These are phyloP conservation scores for Pentamera pediparva DNA, from an alignment of 53 echinoderm and acorn worm genomes.

Conservation along the genomic window DNA sequence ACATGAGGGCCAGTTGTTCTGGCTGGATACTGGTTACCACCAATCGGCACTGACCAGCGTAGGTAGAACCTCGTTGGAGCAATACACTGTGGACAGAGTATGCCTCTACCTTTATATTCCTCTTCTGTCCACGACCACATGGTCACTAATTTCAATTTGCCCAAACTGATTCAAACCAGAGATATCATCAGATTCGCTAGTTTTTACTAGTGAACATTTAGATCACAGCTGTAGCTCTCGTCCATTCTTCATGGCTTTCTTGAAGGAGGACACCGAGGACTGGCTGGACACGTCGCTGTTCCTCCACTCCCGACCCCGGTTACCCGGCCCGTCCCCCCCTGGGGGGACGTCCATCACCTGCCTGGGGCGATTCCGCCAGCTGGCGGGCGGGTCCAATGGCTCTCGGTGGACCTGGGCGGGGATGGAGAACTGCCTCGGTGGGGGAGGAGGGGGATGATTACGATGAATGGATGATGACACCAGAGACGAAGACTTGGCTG, in stretches of 20 bases:
- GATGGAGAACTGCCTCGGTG: conserved; percentile 1
- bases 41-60: no score
- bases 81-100: no score
- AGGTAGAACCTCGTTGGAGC: no score
- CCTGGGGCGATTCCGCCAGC: conserved; percentile 19
- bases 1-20: no score
- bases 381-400: neutral
- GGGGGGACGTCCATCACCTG: conserved; percentile 21
- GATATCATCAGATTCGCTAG: no score
- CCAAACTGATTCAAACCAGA: no score
- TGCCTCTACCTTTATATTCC: no score
- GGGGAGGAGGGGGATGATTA: conserved; percentile 1
- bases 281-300: conserved; percentile 17
- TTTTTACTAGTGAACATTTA: neutral
- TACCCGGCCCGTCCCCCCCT: no score
- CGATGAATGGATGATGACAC: conserved; percentile 17
- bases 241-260: conserved; percentile 17
- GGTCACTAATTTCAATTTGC: no score
- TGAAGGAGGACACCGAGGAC: conserved; percentile 23
- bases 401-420: conserved; percentile 14
- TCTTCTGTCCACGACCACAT: no score
- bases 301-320: conserved; percentile 13
- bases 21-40: no score
- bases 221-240: conserved; percentile 2
- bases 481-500: conserved; percentile 51